Conservation (phyloP, 23 tunicate genomes). For the Phallusia fumigata region DNA sequence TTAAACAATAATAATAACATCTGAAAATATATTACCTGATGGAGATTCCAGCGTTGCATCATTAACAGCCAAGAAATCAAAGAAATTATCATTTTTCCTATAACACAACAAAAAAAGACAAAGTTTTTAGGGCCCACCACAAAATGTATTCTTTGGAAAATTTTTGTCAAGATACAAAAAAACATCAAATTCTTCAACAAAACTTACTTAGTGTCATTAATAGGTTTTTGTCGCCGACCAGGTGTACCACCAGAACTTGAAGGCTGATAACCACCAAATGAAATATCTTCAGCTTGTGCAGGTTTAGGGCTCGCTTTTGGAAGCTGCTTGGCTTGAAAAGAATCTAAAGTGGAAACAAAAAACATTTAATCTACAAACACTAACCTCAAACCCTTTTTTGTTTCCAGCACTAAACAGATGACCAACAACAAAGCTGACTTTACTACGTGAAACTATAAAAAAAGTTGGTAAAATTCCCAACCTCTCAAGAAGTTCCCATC, state of each 20-base stretch:
- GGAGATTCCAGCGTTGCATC: background rate
- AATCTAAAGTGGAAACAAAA: background rate
- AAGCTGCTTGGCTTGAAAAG: background rate
- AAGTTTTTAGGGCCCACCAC: background rate
- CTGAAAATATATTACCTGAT: background rate
- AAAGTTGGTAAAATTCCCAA: too few species aligned
- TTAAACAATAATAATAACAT: too few species aligned
- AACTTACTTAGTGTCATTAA: background rate
- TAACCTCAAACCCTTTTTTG: too few species aligned
- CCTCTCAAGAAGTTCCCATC: constrained; percentile 58
- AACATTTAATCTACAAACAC: too few species aligned
- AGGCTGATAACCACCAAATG: constrained; percentile 64
- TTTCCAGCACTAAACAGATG: too few species aligned
- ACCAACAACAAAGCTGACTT: too few species aligned
- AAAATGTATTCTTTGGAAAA: background rate
- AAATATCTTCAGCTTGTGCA: constrained; percentile 24
- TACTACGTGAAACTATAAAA: too few species aligned
- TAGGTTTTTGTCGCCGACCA: background rate
- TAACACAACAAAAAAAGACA: background rate
- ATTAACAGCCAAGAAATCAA: background rate
- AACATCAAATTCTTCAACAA: background rate
- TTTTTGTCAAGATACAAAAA: background rate
- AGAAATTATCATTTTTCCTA: background rate
- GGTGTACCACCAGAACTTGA: constrained; percentile 6
- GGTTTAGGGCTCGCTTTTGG: constrained; percentile 17